phyloP scores from a whole-genome alignment of 2,888 invertebrate genomes.

The Torymus tubicola region DNA sequence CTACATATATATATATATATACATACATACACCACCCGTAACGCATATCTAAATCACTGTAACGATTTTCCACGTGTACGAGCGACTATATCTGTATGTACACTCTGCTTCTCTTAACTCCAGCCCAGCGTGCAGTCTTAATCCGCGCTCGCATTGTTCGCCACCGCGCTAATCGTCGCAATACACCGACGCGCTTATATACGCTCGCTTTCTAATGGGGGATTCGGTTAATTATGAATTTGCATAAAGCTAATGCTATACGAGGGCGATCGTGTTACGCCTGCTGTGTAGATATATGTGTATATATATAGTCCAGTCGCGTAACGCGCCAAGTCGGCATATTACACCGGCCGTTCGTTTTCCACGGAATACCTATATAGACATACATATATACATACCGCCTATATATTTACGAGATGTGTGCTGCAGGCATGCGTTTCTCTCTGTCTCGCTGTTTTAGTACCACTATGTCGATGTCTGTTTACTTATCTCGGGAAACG shows the following conservation, averaged over 20 bases:
- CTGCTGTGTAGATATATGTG: background rate
- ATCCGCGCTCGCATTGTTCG: slow-evolving; percentile 35
- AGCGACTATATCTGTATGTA: background rate
- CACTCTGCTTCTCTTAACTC: background rate
- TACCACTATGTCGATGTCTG: background rate
- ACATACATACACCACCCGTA: background rate
- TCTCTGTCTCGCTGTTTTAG: background rate
- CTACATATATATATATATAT: no score
- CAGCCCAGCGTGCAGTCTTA: background rate
- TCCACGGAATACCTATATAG: no score
- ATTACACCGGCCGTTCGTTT: no score
- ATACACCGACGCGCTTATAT: no score
- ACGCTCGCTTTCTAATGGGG: slow-evolving; percentile 47
- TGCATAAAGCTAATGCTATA: slow-evolving; percentile 40
- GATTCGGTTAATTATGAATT: slow-evolving; percentile 53
- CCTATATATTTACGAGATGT: no score
- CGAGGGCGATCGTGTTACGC: background rate
- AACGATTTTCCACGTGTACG: slow-evolving; percentile 25
- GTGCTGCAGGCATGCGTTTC: background rate
- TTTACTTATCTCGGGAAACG: slow-evolving; percentile 10
- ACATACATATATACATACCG: no score
- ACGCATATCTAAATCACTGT: slow-evolving; percentile 1
- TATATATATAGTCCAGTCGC: no score
- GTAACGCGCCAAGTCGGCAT: no score
- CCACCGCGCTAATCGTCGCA: slow-evolving; percentile 9